Evolutionary conservation across 2,113 vertebrate genomes (phyloP), one percentile per base, ranked within the genome.

Genomic region (Pygoscelis antarcticus): DNA sequence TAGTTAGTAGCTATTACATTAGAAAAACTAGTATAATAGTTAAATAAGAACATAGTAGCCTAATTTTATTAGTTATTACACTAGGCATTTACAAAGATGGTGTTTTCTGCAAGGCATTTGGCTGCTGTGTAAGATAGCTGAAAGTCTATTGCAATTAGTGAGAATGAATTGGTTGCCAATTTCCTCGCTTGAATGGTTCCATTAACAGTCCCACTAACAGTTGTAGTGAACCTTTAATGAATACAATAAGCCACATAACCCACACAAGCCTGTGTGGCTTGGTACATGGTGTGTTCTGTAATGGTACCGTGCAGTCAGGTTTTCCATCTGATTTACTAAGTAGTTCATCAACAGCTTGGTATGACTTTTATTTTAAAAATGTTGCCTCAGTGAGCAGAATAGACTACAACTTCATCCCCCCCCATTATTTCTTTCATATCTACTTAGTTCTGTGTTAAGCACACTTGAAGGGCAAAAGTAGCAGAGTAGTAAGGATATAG

Each of bases 131-230:
- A 51, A 66, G 38, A 38, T 30, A 64, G 62, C n/a, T 71, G 64
- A 55, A 90, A 92, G n/a, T 86, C 44, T 78, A 55, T 55, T 81
- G 55, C 77, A 87, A 68, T 97, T 97, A 92, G 86, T 71, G 42
- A 60, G 42, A 83, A 95, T 95, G 44, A 95, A 95, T 92, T 92
- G 54, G 62, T 90, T 87, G 77, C 64, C 11, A 38, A n/a, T 95
- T 93, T 87, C 40, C 32, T 77, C 26, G 75, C 38, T 38, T 55
- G 23, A 90, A 75, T 71, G 44, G 42, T 83, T 89, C 90, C 65
- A 81, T 96, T 97, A 90, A 65, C n/a, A 55, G 76, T 66, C 40
- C 81, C 57, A 44, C 60, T 90, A 93, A 69, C 7, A 21, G 38
- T 40, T 84, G 42, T 38, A 90, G 49, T 89, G 62, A 93, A 47